phyloP scores from a whole-genome alignment of 2,797 vertebrate genomes.

The Scyliorhinus canicula region DNA sequence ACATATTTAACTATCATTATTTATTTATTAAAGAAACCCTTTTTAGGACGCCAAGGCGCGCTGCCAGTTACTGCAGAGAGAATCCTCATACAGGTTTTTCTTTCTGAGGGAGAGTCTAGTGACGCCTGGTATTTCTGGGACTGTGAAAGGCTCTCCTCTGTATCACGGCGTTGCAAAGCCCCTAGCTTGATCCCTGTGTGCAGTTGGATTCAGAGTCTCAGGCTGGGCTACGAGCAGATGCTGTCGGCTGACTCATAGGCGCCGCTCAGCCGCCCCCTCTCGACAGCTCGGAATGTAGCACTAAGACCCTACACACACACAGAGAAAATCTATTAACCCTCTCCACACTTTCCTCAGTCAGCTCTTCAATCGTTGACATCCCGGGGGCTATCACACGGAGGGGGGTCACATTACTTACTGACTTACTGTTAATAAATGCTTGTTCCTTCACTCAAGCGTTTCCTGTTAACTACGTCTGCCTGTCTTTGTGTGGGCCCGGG shows the following conservation, averaged over 20 bases:
- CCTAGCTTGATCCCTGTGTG: conserved; percentile 32
- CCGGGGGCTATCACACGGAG: neutral
- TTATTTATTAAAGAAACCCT: conserved; percentile 7
- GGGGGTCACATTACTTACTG: neutral
- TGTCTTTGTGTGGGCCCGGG: neutral
- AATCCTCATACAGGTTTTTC: conserved; percentile 2
- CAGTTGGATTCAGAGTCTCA: conserved; percentile 22
- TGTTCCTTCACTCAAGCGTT: neutral
- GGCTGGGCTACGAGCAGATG: conserved; percentile 43
- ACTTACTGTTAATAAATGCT: neutral
- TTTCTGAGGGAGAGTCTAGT: conserved; percentile 5
- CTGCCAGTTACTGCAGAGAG: conserved; percentile 22
- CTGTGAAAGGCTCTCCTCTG: conserved; percentile 26
- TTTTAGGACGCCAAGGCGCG: conserved; percentile 11
- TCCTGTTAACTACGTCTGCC: neutral
- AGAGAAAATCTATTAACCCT: conserved; percentile 67
- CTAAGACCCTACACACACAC: conserved; percentile 50
- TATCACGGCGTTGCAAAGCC: conserved; percentile 32
- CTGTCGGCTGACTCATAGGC: conserved; percentile 71
- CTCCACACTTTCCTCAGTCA: conserved; percentile 62
- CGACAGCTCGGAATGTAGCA: conserved; percentile 72
- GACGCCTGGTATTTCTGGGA: conserved; percentile 37
- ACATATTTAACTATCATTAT: neutral
- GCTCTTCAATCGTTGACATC: neutral
- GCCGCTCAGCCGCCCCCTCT: conserved; percentile 76